Evolutionary conservation across 64 coral and sea anemone species (phyloP), one percentile per base, ranked within the genome.

Genomic region (Montipora cactus): DNA sequence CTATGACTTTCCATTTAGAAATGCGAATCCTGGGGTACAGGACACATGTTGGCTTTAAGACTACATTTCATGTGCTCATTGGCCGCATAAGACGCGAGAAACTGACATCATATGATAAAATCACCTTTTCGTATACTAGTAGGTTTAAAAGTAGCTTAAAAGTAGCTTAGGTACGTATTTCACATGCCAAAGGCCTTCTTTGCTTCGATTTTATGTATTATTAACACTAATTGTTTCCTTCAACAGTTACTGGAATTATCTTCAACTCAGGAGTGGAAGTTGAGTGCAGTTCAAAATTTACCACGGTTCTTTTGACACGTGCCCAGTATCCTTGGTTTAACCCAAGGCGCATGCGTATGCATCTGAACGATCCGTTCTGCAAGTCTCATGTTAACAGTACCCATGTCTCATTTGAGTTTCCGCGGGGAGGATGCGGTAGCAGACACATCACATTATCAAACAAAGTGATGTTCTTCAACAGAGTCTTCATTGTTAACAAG

Each of bases 281-380:
- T 49, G 45, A 71, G 4, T 85, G 82, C 8, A 44, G 66, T 5
- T 71, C 82, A 49, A 28, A 71, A 70, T 70, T 85, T 5, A 85
- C 82, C 2, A 71, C 44, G 4, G 18, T 85, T 67, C 47, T 62
- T 49, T 49, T 85, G 46, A 8, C 16, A 2, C 82, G 82, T 13
- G 44, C 82, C 1, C 67, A 49, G 44, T 49, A 47, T 10, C 82
- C 82, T 18, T 85, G 82, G 82, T 50, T 85, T n/a, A 49, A 70
- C 62, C 6, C 44, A 49, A 47, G 7, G 18, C 82, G 82, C 44
- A 85, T 85, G 82, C 82, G 44, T 12, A 47, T 85, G 16, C 82
- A 85, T 71, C 82, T 85, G 62, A 85, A 70, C 49, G 64, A 85
- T 70, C 82, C 82, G 7, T 8, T 21, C 28, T 85, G 82, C 9